Evolutionary conservation across 2,113 vertebrate species (phyloP), one percentile per base, ranked within the genome.

Genomic region (Zosterops borbonicus): DNA sequence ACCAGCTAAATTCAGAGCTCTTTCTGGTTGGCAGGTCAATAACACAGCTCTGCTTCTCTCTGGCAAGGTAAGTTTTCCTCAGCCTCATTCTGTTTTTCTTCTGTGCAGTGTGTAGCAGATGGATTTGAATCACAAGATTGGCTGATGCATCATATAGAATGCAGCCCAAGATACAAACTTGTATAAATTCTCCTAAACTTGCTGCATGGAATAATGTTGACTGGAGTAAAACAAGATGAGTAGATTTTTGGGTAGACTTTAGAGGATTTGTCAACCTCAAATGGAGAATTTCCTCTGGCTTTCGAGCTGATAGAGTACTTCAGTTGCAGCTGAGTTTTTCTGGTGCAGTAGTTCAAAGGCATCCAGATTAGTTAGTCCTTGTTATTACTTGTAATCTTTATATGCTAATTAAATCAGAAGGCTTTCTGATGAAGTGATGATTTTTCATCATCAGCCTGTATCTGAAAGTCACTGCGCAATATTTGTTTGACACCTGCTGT

Each of bases 141-240:
- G n/a, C 41, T 80, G 46, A 25, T 24, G 8, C 42, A 33, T 12
- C 0, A 0, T 42, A 35, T 11, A 93, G 39, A 77, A 55, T 71
- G 19, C 33, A 74, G 63, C 31, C 49, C 9, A 35, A 63, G 41
- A 56, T 41, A 28, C 1, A 1, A 39, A 12, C 25, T 23, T 77
- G 15, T 53, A 33, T 89, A 88, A 75, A 52, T 68, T 82, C 49
- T 64, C 20, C 22, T 64, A 15, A 74, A 55, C 9, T 41, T 70
- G 18, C 8, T 81, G 56, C 44, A 41, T n/a, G 64, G 42, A 67
- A 49, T 77, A 87, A 47, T 1, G 2, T 12, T 83, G 42, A 39
- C 27, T 77, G 28, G 37, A 86, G 6, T 14, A 86, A 86, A 92
- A 58, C 33, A 68, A 22, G 39, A 75, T 59, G 33, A 68, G 5